Conservation (phyloP, 2,888 invertebrate genomes). For the Temnothorax ravouxi region DNA sequence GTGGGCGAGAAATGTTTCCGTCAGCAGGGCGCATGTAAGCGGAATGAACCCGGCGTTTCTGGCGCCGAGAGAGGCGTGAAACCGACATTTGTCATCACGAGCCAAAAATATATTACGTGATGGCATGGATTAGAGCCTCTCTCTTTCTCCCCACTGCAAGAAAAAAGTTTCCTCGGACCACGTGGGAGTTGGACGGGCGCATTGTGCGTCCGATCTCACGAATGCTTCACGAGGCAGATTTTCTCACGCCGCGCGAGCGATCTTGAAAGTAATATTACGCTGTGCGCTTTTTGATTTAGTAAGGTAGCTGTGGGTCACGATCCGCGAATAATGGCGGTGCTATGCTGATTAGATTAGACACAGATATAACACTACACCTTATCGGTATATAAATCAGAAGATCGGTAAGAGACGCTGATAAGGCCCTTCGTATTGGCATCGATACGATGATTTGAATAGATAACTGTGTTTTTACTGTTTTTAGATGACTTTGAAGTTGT, state of each 20-base stretch:
- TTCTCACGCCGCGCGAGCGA: constrained; percentile 43
- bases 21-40: neutral
- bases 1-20: neutral
- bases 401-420: constrained; percentile 34
- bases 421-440: constrained; percentile 20
- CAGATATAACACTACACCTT: constrained; percentile 15
- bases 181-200: constrained; percentile 35
- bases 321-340: constrained; percentile 24
- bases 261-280: constrained; percentile 53
- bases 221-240: constrained; percentile 6
- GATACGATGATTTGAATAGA: neutral
- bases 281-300: constrained; percentile 48
- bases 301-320: constrained; percentile 29
- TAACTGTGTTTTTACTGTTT: neutral
- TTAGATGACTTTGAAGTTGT: neutral
- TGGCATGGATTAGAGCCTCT: constrained; percentile 15
- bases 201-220: constrained; percentile 45
- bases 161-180: constrained; percentile 29
- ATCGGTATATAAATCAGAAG: constrained; percentile 9
- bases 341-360: constrained; percentile 70
- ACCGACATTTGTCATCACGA: constrained; percentile 41
- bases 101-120: constrained; percentile 48
- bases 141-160: neutral
- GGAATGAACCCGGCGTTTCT: constrained; percentile 2
- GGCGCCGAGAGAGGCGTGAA: constrained; percentile 30